Conservation (phyloP, 2,888 invertebrate species). For the Eilema depressum region DNA sequence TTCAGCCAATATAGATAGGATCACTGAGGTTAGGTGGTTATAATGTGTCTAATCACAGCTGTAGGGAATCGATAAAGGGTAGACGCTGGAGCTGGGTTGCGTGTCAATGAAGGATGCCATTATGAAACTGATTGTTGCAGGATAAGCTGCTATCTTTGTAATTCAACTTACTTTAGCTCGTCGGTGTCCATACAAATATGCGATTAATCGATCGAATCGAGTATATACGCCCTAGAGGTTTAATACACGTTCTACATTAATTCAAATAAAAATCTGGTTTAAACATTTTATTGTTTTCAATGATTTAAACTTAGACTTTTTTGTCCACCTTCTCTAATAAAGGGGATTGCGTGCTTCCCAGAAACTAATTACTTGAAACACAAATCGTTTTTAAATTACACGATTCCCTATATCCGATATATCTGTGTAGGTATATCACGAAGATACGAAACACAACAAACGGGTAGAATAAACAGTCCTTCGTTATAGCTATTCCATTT, state of each 20-base stretch:
- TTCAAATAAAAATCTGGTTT: neutral
- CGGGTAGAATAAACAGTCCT: constrained; percentile 7
- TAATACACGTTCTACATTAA: neutral
- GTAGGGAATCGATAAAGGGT: neutral
- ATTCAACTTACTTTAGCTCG: neutral
- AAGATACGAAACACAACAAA: constrained; percentile 27
- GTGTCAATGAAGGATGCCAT: neutral
- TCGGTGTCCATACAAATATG: neutral
- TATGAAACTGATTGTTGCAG: neutral
- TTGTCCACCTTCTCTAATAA: neutral
- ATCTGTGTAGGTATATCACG: constrained; percentile 18
- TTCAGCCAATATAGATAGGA: neutral
- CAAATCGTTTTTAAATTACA: constrained; percentile 12
- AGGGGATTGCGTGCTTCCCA: neutral
- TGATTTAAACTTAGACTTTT: neutral
- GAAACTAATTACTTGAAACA: constrained; percentile 6
- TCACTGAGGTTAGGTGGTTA: neutral
- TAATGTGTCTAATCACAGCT: neutral
- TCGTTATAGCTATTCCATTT: constrained; percentile 32
- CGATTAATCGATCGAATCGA: neutral
- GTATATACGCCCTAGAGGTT: neutral
- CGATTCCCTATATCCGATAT: neutral
- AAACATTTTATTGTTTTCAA: neutral
- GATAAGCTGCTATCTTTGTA: neutral
- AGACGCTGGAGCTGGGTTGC: neutral